Evolutionary conservation across 2,797 vertebrate genomes (phyloP).

Genomic region (Hozukius guyotensis): DNA sequence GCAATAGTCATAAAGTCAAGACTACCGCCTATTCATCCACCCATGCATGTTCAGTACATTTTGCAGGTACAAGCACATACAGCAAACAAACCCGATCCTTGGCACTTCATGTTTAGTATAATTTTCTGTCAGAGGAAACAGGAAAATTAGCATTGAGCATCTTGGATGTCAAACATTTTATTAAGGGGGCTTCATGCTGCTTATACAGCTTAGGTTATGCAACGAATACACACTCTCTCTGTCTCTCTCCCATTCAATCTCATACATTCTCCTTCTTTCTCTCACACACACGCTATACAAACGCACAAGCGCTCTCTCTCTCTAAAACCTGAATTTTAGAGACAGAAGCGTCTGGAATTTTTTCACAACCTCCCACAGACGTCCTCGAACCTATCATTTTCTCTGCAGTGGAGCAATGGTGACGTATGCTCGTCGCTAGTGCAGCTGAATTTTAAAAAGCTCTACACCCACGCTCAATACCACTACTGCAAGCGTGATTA

Average conservation of each 20-base stretch:
- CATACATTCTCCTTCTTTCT: slow-evolving; percentile 10
- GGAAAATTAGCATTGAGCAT: slow-evolving; percentile 33
- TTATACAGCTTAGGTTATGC: slow-evolving; percentile 30
- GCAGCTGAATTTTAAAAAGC: slow-evolving; percentile 89
- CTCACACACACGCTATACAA: slow-evolving; percentile 38
- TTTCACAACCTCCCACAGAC: slow-evolving; percentile 84
- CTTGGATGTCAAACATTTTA: slow-evolving; percentile 45
- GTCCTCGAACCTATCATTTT: slow-evolving; percentile 87
- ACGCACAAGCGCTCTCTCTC: slow-evolving; percentile 13
- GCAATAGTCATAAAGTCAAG: slow-evolving; percentile 37
- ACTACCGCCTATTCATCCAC: slow-evolving; percentile 21
- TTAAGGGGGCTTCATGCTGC: slow-evolving; percentile 25
- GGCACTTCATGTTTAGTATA: background rate
- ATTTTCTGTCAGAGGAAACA: slow-evolving; percentile 25
- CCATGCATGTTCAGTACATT: slow-evolving; percentile 14
- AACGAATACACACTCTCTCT: slow-evolving; percentile 35
- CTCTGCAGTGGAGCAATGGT: slow-evolving; percentile 85
- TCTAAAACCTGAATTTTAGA: slow-evolving; percentile 65
- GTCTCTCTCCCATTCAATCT: slow-evolving; percentile 47
- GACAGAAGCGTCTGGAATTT: slow-evolving; percentile 79
- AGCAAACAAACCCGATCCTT: background rate
- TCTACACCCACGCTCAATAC: slow-evolving; percentile 82
- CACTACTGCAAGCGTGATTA: slow-evolving; percentile 83
- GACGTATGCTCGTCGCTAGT: slow-evolving; percentile 81
- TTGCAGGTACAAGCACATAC: slow-evolving; percentile 14